A percentile compares a stretch with the other conserved stretches of the same genome.
Conservation (phyloP, 2,888 invertebrate species). For the Galerucella calmariensis region DNA sequence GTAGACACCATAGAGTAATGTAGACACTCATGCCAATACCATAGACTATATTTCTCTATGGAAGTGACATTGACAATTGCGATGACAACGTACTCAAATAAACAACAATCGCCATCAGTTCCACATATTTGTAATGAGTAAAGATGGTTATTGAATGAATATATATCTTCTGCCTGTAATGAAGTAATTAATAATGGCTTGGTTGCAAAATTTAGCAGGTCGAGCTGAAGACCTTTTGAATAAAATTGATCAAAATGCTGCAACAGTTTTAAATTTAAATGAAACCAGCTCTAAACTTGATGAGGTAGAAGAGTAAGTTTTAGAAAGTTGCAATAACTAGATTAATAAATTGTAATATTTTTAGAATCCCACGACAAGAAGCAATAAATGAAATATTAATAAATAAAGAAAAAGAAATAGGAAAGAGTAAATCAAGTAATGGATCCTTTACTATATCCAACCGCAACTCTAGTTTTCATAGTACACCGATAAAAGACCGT, state of each 20-base stretch:
- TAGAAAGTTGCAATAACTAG: neutral
- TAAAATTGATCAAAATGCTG: conserved; percentile 80
- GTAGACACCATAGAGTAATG: no score
- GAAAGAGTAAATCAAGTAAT: conserved; percentile 23
- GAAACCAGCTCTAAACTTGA: conserved; percentile 46
- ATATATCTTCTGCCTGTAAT: neutral
- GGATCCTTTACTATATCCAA: conserved; percentile 19
- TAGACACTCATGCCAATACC: no score
- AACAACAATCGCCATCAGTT: conserved; percentile 8
- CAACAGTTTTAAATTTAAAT: conserved; percentile 69
- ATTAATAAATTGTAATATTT: conserved; percentile 16
- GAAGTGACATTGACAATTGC: neutral
- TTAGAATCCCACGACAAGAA: conserved; percentile 33
- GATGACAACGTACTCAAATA: conserved; percentile 18
- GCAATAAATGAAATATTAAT: conserved; percentile 24
- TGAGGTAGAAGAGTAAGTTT: conserved; percentile 37
- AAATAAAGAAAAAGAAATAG: conserved; percentile 25
- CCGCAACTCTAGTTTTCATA: conserved; percentile 34
- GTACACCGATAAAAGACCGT: conserved; percentile 34
- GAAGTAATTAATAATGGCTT: conserved; percentile 69
- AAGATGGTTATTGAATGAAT: neutral
- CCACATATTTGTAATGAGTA: neutral
- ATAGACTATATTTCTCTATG: no score
- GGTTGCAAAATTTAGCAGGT: conserved; percentile 77
- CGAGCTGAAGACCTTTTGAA: conserved; percentile 80